Evolutionary conservation across 2,797 vertebrate genomes (phyloP).

Genomic region (Chanos chanos): DNA sequence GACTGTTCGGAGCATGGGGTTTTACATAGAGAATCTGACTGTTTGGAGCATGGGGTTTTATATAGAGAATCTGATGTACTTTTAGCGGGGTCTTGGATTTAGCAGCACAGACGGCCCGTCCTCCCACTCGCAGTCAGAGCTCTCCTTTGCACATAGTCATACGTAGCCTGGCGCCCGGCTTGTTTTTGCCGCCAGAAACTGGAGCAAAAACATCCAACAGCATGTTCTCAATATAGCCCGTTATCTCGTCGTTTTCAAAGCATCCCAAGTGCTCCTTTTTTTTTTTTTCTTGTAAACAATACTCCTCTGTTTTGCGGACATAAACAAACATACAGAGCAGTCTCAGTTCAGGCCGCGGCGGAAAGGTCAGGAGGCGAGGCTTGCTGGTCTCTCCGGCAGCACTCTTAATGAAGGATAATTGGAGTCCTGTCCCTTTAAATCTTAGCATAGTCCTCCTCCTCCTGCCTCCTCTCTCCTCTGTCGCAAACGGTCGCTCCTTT

Average conservation of each 20-base stretch:
- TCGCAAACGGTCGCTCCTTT: conserved; percentile 55
- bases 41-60: too few species aligned
- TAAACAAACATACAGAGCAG: neutral
- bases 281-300: too few species aligned
- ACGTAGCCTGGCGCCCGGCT: too few species aligned
- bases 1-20: too few species aligned
- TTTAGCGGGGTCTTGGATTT: conserved; percentile 34
- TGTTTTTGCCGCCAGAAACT: conserved; percentile 28
- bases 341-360: conserved; percentile 15
- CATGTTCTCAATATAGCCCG: too few species aligned
- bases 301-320: neutral
- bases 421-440: conserved; percentile 41
- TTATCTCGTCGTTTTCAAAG: too few species aligned
- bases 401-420: conserved; percentile 36
- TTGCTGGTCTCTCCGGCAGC: neutral
- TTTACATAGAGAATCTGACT: too few species aligned
- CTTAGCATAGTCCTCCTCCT: conserved; percentile 38
- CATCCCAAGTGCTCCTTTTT: neutral
- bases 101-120: conserved; percentile 69
- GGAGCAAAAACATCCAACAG: too few species aligned
- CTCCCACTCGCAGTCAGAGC: conserved; percentile 51
- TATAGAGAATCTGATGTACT: too few species aligned
- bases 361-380: conserved; percentile 22
- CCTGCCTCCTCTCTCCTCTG: conserved; percentile 51
- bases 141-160: conserved; percentile 30